Evolutionary conservation across 1,140 invertebrate species (phyloP), one percentile per base, ranked within the genome.

Genomic region (Anagrus nilaparvatae): DNA sequence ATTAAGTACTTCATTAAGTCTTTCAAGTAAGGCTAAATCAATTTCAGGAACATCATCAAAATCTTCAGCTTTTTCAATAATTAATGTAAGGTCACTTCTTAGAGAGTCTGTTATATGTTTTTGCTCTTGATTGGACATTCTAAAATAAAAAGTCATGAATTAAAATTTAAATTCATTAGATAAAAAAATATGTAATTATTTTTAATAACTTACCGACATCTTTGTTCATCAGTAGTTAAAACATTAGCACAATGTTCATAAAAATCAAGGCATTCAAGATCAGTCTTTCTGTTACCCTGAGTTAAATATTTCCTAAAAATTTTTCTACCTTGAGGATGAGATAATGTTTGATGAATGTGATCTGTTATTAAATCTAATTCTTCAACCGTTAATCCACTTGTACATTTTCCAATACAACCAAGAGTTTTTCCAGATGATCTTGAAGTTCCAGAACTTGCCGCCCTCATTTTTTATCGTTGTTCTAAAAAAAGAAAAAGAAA

Each of bases 381-480:
- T 6, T 54, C 40, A 7, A 4, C 3, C 6, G 27, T 52, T 7
- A 63, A 31, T 7, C 52, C 55, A 25, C 41, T 50, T 6, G 44
- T 51, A 36, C 59, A 60, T 40, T 60, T 61, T 33, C 52, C 55
- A 17, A 61, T 53, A 30, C 57, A 60, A 1, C 54, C 53, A 25
- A 60, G 41, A 5, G 18, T 28, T 28, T 34, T 65, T 65, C 32
- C 53, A 69, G 66, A 48, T 69, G 18, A 42, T 61, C 36, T 59
- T 61, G 8, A 64, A 69, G 38, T 69, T 67, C 33, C 35, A 67
- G 27, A 48, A 56, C 1, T 37, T 65, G 6, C 21, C 65, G 27
- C 61, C n/a, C n/a, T n/a, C n/a, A n/a, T n/a, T n/a, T n/a, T n/a
- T n/a, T n/a, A n/a, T n/a, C n/a, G n/a, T n/a, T n/a, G n/a, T n/a